Percentiles rank a stretch among this genome's conserved stretches.
These are phyloP conservation scores for Limosa lapponica DNA, from an alignment of 2,797 vertebrate species.

Conservation along the genomic window DNA sequence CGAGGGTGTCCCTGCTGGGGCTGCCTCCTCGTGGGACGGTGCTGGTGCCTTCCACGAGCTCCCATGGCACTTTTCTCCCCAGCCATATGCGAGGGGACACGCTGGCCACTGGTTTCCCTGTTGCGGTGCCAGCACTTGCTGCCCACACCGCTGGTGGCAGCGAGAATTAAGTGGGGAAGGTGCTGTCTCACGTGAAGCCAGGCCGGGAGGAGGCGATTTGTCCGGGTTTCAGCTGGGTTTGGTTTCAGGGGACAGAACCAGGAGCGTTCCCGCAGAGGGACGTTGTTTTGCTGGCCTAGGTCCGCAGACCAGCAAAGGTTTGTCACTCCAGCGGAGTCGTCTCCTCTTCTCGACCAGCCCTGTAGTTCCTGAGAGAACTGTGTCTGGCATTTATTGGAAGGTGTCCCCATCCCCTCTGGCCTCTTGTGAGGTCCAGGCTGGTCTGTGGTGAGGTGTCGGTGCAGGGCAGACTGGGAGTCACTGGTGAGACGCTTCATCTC, in stretches of 20 bases:
- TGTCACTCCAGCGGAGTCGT: background rate
- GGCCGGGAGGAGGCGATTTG: background rate
- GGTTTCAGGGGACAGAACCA: background rate
- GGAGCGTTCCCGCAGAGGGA: background rate
- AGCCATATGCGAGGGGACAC: accelerated
- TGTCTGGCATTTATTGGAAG: background rate
- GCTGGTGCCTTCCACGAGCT: background rate
- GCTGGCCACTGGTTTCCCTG: background rate
- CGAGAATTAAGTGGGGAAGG: background rate
- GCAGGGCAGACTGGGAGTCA: background rate
- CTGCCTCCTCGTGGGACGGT: background rate
- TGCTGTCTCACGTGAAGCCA: accelerated
- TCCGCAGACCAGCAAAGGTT: background rate
- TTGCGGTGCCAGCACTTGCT: background rate
- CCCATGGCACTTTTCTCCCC: background rate
- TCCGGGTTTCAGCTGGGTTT: background rate
- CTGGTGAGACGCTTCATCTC: background rate
- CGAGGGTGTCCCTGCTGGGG: accelerated
- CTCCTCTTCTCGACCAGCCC: background rate
- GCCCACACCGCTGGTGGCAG: accelerated
- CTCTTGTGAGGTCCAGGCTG: background rate
- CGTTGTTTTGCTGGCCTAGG: background rate
- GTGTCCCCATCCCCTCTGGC: background rate
- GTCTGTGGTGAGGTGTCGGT: background rate
- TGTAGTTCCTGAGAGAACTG: background rate